Conservation (phyloP, 2,113 vertebrate genomes). For the Capricornis sumatraensis region DNA sequence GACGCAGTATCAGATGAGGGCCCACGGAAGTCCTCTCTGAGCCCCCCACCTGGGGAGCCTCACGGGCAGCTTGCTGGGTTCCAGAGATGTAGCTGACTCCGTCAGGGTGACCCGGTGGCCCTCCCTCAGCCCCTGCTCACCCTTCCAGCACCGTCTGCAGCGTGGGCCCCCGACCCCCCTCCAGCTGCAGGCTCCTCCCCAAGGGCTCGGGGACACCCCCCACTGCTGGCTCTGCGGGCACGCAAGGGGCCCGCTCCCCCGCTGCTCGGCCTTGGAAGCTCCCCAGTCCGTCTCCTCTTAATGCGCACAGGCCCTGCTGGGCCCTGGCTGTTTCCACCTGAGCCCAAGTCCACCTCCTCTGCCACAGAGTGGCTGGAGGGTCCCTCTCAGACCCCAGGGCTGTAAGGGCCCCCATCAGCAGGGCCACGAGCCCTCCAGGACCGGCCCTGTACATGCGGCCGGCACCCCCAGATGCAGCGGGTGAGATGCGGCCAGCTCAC, state of each 20-base stretch:
- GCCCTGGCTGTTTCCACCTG: not conserved
- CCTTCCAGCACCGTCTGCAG: not conserved
- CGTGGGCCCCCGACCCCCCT: not conserved
- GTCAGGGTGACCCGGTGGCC: not conserved
- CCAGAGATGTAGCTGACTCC: not conserved
- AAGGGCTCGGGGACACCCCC: not conserved
- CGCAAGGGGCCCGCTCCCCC: not conserved
- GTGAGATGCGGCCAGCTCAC: not conserved
- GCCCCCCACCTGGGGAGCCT: not conserved
- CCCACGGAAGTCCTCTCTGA: not conserved
- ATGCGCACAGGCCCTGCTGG: not conserved
- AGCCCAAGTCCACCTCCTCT: not conserved
- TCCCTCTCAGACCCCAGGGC: not conserved
- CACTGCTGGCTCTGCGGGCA: not conserved
- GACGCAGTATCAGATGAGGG: not conserved
- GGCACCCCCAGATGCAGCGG: not conserved
- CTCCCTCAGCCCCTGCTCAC: not conserved
- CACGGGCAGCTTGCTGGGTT: not conserved
- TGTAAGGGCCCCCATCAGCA: not conserved
- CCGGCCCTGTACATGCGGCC: no score
- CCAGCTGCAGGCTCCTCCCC: not conserved
- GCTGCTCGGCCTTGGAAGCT: not conserved
- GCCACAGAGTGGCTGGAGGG: not conserved
- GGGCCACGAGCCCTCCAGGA: not conserved
- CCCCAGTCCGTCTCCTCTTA: not conserved